Evolutionary conservation across 2,797 vertebrate species (phyloP), one percentile per base, ranked within the genome.

Genomic region (Gorsachius magnificus): DNA sequence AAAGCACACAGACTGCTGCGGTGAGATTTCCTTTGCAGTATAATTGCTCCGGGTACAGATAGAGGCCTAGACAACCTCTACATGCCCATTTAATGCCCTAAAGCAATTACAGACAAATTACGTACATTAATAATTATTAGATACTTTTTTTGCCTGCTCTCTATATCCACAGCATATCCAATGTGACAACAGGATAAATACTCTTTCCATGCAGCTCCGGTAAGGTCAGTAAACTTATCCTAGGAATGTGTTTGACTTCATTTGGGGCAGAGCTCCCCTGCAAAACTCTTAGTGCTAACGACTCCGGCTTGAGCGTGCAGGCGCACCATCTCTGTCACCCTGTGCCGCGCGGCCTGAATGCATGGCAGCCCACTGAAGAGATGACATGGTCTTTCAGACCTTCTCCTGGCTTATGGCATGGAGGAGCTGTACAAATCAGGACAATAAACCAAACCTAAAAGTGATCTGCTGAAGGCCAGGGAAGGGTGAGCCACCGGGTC

Each of bases 401-500:
- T 68, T 84, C 33, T 83, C 28, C 50, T 48, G 75, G 8, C 1
- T 72, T 35, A 9, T 15, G 15, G 54, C 75, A 65, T 17, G 28
- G 82, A 85, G 81, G 75, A 90, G 38, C 57, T 66, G 43, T 58
- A 58, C 57, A 63, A 66, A 95, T 71, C 74, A 83, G 84, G 75
- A 84, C 60, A 92, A 28, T 19, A 51, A 92, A 94, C 41, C 77
- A 79, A 93, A 74, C 68, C 9, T 25, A 41, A 85, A 41, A 85
- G 57, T 21, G 35, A 95, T 60, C 74, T 95, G 43, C 5, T 15
- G 77, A 87, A 82, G 70, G 51, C 66, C 31, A 9, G 81, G 90
- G 69, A 50, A 56, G 65, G 84, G 89, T 97, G 88, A 97, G 48
- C 89, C 74, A 92, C 26, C 1, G 21, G 75, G 77, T 90, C 65